A percentile compares a stretch with the other conserved stretches of the same genome.
Evolutionary conservation across 2,888 invertebrate genomes (phyloP).

Genomic region (Philereme transversata): DNA sequence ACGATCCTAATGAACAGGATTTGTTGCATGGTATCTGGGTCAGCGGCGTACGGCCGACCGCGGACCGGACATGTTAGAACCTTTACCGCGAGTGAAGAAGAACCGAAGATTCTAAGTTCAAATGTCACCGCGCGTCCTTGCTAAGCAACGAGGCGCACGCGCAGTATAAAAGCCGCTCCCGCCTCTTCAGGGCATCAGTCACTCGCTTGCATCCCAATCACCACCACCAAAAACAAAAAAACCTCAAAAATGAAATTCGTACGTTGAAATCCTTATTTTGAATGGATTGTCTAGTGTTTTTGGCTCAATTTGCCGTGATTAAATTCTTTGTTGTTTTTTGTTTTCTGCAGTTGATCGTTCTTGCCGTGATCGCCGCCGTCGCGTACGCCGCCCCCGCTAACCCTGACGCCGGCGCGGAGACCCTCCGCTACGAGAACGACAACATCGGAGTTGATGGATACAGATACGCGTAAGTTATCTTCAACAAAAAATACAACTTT

Average conservation of each 20-base stretch:
- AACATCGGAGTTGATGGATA: conserved; percentile 66
- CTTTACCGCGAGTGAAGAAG: conserved; percentile 48
- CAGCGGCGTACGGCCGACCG: conserved; percentile 20
- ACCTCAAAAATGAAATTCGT: conserved; percentile 78
- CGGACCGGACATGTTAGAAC: conserved; percentile 60
- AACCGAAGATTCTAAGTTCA: conserved; percentile 73
- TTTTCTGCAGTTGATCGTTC: conserved; percentile 67
- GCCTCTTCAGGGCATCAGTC: conserved; percentile 67
- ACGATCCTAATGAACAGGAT: conserved; percentile 10
- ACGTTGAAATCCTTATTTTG: conserved; percentile 48
- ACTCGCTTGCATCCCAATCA: conserved; percentile 59
- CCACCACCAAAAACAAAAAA: conserved; percentile 47
- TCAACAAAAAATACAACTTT: background rate
- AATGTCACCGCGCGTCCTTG: conserved; percentile 79
- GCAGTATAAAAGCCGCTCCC: conserved; percentile 62
- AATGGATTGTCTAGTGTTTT: conserved; percentile 12
- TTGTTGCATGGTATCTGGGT: conserved; percentile 17
- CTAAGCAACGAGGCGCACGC: conserved; percentile 46
- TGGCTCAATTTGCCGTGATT: background rate
- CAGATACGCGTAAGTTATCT: conserved; percentile 57
- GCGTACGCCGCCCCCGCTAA: conserved; percentile 57
- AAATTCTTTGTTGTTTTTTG: conserved; percentile 3
- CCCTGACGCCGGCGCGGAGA: conserved; percentile 53
- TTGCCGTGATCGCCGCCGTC: conserved; percentile 61
- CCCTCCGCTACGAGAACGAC: conserved; percentile 47